Conservation (phyloP, 2,888 invertebrate species). For the Catonia carolina region DNA sequence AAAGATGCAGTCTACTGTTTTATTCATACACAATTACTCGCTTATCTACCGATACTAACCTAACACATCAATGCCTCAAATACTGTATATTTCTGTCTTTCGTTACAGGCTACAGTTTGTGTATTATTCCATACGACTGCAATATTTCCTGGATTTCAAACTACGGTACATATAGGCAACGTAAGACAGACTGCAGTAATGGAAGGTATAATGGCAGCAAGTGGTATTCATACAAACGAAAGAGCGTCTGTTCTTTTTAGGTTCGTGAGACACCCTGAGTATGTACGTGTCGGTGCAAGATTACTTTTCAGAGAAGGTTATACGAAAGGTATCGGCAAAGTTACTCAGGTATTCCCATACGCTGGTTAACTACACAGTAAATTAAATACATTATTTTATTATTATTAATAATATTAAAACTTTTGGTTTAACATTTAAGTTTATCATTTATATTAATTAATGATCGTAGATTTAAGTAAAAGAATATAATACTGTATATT, state of each 20-base stretch:
- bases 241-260: slow-evolving; percentile 80
- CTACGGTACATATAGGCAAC: slow-evolving; percentile 92
- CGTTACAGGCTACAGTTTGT: slow-evolving; percentile 76
- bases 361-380: too few species aligned
- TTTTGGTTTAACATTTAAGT: too few species aligned
- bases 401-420: too few species aligned
- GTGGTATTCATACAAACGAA: slow-evolving; percentile 72
- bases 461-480: too few species aligned
- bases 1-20: too few species aligned
- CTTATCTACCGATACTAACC: too few species aligned
- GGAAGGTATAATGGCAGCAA: slow-evolving; percentile 60
- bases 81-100: too few species aligned
- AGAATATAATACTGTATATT: too few species aligned
- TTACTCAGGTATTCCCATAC: slow-evolving; percentile 64
- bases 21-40: too few species aligned
- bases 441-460: too few species aligned
- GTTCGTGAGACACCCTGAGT: slow-evolving; percentile 85
- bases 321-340: slow-evolving; percentile 79
- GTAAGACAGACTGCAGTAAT: slow-evolving; percentile 93
- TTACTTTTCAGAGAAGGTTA: slow-evolving; percentile 76
- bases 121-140: slow-evolving; percentile 83
- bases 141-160: slow-evolving; percentile 78
- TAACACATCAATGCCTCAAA: too few species aligned
- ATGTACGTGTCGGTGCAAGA: slow-evolving; percentile 69
- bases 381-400: too few species aligned